These are phyloP conservation scores for Siniperca scherzeri DNA, from an alignment of 2,797 vertebrate genomes.

Conservation along the genomic window DNA sequence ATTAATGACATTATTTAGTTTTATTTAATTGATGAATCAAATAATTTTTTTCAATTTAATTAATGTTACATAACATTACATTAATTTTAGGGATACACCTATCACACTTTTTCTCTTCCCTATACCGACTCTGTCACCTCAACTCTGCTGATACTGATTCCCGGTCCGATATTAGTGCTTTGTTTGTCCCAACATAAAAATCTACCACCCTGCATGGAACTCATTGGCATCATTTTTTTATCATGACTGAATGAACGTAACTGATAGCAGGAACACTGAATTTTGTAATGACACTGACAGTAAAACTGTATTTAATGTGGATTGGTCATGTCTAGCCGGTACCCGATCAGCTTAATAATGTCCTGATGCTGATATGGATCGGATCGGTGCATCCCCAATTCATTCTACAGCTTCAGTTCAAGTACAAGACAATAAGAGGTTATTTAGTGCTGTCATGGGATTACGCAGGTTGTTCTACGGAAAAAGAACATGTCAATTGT, in stretches of 20 bases:
- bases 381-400: background rate
- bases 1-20: background rate
- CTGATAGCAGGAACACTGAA: background rate
- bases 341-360: no score
- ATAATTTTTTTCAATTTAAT: background rate
- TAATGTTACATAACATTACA: background rate
- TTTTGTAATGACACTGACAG: no score
- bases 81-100: background rate
- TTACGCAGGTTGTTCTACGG: background rate
- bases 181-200: background rate
- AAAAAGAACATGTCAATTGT: no score
- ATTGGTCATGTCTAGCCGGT: background rate
- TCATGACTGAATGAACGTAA: background rate
- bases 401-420: background rate
- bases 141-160: background rate
- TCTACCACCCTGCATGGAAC: background rate
- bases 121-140: background rate
- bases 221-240: background rate
- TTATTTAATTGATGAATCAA: background rate
- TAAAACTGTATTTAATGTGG: background rate
- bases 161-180: background rate
- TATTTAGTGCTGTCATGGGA: background rate
- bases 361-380: background rate
- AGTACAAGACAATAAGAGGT: background rate
- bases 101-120: background rate